Base-by-base conservation (phyloP, 2,113 vertebrate species). In the Neodon shergylaensis region DNA sequence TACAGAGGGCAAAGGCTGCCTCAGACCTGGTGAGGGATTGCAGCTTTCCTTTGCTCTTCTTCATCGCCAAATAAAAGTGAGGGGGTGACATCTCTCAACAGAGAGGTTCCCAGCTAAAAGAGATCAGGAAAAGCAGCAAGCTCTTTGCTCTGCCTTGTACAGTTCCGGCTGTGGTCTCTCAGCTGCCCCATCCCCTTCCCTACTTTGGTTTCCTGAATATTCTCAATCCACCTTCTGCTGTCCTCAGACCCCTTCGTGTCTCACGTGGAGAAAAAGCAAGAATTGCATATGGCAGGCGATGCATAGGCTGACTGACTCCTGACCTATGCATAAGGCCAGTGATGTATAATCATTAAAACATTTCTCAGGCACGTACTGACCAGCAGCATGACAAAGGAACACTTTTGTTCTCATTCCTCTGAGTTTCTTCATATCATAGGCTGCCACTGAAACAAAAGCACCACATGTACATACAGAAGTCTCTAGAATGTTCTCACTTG, bases 401-500 rank as follows among this genome's bases (percentile, higher is more conserved):
- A 31, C 10, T 31, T 47, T 81, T 42, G 42, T 39, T 72, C 63
- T 87, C 76, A 22, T 42, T 44, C 24, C 47, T 90, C 17, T 39
- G 39, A 85, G 54, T 81, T 54, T 66, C 61, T 70, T 47, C 19
- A 82, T 10, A 1, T 68, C 9, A 3, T 16, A 19, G 31, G 4
- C 24, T 72, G 52, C n/a, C 44, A 82, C 58, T 65, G 36, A 76
- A 92, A 49, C 21, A 61, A 13, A 63, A 91, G 6, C 26, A n/a
- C 8, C 54, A 61, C 73, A 28, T 68, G 89, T 42, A 79, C 6
- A 72, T 22, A 73, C 8, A 36, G 26, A 47, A 31, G 21, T 65
- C 44, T 42, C 88, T 83, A 70, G 39, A 95, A 31, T 79, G 92
- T 39, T 91, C 74, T 89, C 91, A 63, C 52, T 76, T 66, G 9